Evolutionary conservation across 2,888 invertebrate species (phyloP).

Genomic region (Odontothrips loti): DNA sequence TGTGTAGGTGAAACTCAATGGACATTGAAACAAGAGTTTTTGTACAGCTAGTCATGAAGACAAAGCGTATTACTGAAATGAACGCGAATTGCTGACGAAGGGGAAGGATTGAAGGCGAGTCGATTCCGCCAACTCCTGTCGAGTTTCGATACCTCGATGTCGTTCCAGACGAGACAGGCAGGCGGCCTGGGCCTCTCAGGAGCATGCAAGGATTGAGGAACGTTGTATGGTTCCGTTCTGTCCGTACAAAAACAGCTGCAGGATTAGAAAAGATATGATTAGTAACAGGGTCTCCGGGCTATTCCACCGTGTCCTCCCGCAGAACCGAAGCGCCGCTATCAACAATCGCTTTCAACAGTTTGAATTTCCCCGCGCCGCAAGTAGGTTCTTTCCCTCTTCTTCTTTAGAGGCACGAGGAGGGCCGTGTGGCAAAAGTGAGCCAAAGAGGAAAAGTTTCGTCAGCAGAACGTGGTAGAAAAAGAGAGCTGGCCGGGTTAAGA

Average conservation of each 20-base stretch:
- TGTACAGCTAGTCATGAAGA: too few relatives aligned
- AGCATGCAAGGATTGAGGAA: slow-evolving; percentile 49
- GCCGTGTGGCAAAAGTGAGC: too few relatives aligned
- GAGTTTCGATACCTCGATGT: background rate
- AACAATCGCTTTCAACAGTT: background rate
- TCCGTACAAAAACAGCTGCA: slow-evolving; percentile 50
- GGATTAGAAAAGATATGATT: slow-evolving; percentile 48
- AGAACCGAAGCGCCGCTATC: background rate
- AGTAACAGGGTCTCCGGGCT: slow-evolving; percentile 39
- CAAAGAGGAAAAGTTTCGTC: too few relatives aligned
- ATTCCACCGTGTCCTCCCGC: background rate
- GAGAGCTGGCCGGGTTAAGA: too few relatives aligned
- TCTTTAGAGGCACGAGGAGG: too few relatives aligned
- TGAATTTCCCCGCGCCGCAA: background rate
- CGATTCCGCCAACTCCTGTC: background rate
- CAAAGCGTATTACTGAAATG: too few relatives aligned
- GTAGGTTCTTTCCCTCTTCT: too few relatives aligned
- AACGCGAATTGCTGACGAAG: too few relatives aligned
- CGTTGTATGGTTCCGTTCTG: slow-evolving; percentile 50
- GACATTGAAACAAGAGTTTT: too few relatives aligned
- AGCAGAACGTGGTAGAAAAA: too few relatives aligned
- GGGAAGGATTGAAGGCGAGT: too few relatives aligned
- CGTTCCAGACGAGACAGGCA: slow-evolving; percentile 23
- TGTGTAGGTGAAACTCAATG: too few relatives aligned
- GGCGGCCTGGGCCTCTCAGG: slow-evolving; percentile 30